Evolutionary conservation across 2,797 vertebrate species (phyloP).

Genomic region (Choloepus didactylus): DNA sequence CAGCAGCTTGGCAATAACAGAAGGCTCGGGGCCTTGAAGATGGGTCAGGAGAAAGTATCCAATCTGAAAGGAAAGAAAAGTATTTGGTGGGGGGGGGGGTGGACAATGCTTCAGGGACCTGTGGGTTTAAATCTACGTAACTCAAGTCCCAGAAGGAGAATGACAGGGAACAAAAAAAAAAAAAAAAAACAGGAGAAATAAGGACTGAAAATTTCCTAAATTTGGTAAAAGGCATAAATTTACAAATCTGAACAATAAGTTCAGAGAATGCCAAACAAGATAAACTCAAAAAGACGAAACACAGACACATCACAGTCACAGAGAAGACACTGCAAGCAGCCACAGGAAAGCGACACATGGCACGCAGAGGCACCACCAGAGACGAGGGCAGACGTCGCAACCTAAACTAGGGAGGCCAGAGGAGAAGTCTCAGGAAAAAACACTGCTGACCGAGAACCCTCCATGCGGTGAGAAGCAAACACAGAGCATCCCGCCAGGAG

Average conservation of each 20-base stretch:
- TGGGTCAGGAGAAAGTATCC: neutral
- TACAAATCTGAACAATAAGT: neutral
- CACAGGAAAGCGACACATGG: neutral
- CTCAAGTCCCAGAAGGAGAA: neutral
- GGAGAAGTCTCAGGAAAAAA: neutral
- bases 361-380: neutral
- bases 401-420: neutral
- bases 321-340: neutral
- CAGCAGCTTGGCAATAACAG: neutral
- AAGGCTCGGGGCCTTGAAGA: neutral
- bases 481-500: too few species aligned
- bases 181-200: neutral
- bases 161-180: too few species aligned
- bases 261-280: neutral
- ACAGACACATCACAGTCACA: neutral
- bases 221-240: neutral
- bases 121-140: neutral
- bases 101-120: neutral
- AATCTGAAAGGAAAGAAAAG: neutral
- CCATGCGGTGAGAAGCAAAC: neutral
- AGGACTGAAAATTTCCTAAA: neutral
- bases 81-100: neutral
- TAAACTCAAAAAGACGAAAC: neutral
- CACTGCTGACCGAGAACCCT: too few species aligned
- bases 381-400: neutral